Evolutionary conservation across 2,888 invertebrate genomes (phyloP).

Genomic region (Polyommatus icarus): DNA sequence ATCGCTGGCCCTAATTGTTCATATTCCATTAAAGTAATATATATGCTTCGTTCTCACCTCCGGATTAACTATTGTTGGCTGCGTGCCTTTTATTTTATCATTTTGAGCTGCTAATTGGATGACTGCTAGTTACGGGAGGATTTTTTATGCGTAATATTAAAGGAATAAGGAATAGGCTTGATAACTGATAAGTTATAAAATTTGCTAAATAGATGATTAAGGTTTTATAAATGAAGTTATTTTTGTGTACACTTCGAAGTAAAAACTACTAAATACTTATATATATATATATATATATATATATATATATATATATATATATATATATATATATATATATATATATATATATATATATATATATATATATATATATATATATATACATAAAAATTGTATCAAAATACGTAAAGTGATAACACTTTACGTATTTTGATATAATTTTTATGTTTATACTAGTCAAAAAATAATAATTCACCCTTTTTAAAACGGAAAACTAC

Average conservation of each 20-base stretch:
- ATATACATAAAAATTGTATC: too few species aligned
- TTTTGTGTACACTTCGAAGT: not conserved
- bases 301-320: too few species aligned
- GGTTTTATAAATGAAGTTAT: not conserved
- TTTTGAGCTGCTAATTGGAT: slow-evolving; percentile 29
- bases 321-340: too few species aligned
- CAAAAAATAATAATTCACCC: not conserved
- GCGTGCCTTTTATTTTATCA: slow-evolving; percentile 27
- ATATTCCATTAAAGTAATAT: slow-evolving; percentile 78
- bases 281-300: too few species aligned
- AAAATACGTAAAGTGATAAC: too few species aligned
- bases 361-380: too few species aligned
- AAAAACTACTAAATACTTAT: not conserved
- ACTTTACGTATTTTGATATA: not conserved
- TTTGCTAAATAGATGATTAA: not conserved
- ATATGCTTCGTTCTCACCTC: slow-evolving; percentile 72
- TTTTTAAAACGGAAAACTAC: not conserved
- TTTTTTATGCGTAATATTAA: not conserved
- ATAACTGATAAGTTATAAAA: not conserved
- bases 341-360: too few species aligned
- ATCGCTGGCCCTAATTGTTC: slow-evolving; percentile 76
- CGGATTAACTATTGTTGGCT: slow-evolving; percentile 70
- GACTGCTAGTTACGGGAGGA: not conserved
- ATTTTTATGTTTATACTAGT: too few species aligned
- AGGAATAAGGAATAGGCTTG: not conserved